phyloP scores from a whole-genome alignment of 2,888 invertebrate species.

The Drosophila stalkeri region DNA sequence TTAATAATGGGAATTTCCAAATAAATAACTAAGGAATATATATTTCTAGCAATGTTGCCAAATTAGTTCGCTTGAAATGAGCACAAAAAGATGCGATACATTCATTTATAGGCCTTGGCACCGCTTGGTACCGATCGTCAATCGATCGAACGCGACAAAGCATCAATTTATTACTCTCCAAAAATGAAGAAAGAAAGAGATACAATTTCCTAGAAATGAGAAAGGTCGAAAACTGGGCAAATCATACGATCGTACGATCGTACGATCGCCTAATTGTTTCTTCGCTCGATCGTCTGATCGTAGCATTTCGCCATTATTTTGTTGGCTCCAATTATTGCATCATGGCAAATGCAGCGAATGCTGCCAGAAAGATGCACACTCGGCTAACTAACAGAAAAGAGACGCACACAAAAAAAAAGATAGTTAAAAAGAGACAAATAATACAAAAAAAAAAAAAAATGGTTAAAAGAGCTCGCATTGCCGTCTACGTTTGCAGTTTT shows the following conservation, averaged over 20 bases:
- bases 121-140: conserved; percentile 49
- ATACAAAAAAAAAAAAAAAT: not conserved
- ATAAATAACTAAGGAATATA: not conserved
- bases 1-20: not conserved
- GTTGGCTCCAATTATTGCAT: conserved; percentile 68
- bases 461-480: conserved; percentile 11
- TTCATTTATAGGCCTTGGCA: conserved; percentile 57
- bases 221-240: conserved; percentile 58
- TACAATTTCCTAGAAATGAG: conserved; percentile 70
- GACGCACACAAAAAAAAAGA: not conserved
- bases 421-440: not conserved
- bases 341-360: conserved; percentile 43
- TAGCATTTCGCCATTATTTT: conserved; percentile 31
- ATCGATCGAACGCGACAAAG: conserved; percentile 22
- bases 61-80: conserved; percentile 21
- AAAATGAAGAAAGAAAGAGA: conserved; percentile 23
- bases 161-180: conserved; percentile 45
- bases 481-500: conserved; percentile 58
- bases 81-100: conserved; percentile 37
- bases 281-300: conserved; percentile 25
- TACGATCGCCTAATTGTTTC: conserved; percentile 33
- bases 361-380: conserved; percentile 44
- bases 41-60: not conserved
- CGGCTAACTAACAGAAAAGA: conserved; percentile 25
- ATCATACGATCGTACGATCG: conserved; percentile 43